phyloP scores from a whole-genome alignment of 2,113 vertebrate species.

The Chitala chitala region DNA sequence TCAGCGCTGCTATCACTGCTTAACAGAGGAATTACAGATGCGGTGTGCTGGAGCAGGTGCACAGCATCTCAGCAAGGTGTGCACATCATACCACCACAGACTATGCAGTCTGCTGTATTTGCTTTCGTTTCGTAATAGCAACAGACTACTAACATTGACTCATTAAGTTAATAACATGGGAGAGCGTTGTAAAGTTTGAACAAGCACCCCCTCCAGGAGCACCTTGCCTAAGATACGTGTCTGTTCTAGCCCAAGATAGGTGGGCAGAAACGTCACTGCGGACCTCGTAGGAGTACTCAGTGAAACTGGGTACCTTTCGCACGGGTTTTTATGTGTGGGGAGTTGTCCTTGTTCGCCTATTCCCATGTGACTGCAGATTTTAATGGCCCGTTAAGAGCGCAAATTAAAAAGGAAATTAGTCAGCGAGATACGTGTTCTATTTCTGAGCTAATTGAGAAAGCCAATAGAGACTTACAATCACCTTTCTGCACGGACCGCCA shows the following conservation, averaged over 20 bases:
- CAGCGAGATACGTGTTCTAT: neutral
- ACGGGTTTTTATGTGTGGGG: slow-evolving; percentile 26
- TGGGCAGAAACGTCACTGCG: neutral
- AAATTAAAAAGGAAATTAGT: slow-evolving; percentile 20
- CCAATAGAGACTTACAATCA: slow-evolving; percentile 1
- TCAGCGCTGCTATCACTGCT: slow-evolving; percentile 1
- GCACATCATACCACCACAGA: neutral
- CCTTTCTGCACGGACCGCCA: neutral
- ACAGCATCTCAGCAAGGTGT: slow-evolving; percentile 18
- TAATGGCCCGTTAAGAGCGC: slow-evolving; percentile 31
- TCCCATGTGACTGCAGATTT: slow-evolving; percentile 32
- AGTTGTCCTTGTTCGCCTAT: slow-evolving; percentile 29
- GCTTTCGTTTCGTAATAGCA: slow-evolving; percentile 19
- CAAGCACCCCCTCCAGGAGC: neutral
- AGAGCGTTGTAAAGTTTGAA: slow-evolving; percentile 1
- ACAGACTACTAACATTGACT: neutral
- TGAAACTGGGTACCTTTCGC: slow-evolving; percentile 21
- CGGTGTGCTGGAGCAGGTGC: slow-evolving; percentile 41
- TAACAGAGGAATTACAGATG: slow-evolving; percentile 25
- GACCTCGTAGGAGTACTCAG: neutral
- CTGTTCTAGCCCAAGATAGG: neutral
- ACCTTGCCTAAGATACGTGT: neutral
- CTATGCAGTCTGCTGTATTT: slow-evolving; percentile 10
- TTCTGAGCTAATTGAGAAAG: slow-evolving; percentile 4
- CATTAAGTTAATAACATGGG: neutral